phyloP scores from a whole-genome alignment of 2,888 invertebrate genomes.

The Hipparchia sbordonii region DNA sequence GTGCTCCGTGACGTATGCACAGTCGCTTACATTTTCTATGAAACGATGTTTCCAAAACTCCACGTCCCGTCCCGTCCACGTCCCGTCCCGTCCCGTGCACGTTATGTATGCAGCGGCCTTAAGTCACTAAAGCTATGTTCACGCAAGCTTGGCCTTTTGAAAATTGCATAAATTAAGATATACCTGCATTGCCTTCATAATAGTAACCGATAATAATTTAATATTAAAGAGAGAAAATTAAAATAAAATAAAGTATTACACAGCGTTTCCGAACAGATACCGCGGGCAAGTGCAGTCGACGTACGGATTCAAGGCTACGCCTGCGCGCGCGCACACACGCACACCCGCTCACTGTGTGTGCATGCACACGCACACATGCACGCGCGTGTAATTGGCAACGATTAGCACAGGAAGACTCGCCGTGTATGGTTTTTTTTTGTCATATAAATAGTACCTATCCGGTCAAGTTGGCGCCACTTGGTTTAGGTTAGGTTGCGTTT shows the following conservation, averaged over 20 bases:
- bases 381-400: constrained; percentile 72
- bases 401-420: constrained; percentile 80
- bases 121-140: neutral
- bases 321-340: constrained; percentile 44
- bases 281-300: constrained; percentile 71
- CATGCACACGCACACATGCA: constrained; percentile 42
- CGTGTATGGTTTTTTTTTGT: constrained; percentile 56
- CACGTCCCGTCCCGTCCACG: too few relatives aligned
- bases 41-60: too few relatives aligned
- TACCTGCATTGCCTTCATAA: neutral
- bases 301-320: constrained; percentile 74
- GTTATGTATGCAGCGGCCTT: too few relatives aligned
- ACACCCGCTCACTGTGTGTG: neutral
- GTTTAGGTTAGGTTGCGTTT: constrained; percentile 50
- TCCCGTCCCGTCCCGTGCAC: too few relatives aligned
- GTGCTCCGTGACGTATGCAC: too few relatives aligned
- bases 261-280: constrained; percentile 58
- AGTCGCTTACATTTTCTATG: too few relatives aligned
- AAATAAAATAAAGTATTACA: constrained; percentile 19
- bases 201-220: neutral
- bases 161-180: neutral
- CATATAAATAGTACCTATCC: constrained; percentile 49
- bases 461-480: constrained; percentile 49
- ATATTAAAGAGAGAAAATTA: constrained; percentile 13
- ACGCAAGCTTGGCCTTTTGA: neutral